phyloP scores from a whole-genome alignment of 2,888 invertebrate genomes.

The Mechanitis messenoides region DNA sequence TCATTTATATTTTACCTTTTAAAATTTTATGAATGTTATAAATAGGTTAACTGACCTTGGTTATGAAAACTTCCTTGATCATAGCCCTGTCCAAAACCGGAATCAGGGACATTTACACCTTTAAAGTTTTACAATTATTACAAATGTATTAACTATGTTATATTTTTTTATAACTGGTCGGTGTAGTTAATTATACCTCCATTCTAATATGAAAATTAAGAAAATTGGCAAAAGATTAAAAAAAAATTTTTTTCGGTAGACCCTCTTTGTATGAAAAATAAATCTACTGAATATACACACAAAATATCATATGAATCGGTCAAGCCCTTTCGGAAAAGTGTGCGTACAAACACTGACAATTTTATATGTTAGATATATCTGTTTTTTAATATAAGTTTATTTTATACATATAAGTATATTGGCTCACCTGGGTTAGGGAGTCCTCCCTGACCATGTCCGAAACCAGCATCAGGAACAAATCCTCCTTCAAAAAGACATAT shows the following conservation, averaged over 20 bases:
- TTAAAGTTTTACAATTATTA: constrained; percentile 4
- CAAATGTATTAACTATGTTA: too few relatives aligned
- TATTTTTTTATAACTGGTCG: too few relatives aligned
- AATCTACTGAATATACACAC: too few relatives aligned
- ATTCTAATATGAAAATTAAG: too few relatives aligned
- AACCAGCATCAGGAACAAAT: constrained; percentile 19
- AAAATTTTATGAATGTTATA: too few relatives aligned
- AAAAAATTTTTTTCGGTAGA: too few relatives aligned
- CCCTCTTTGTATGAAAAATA: too few relatives aligned
- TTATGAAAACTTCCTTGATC: constrained; percentile 11
- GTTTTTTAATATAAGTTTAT: background rate
- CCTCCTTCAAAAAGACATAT: background rate
- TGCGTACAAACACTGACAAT: too few relatives aligned
- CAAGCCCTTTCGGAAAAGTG: too few relatives aligned
- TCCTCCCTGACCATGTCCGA: constrained; percentile 13
- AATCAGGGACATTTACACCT: constrained; percentile 14
- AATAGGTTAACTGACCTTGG: constrained; percentile 2
- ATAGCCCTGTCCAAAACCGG: constrained; percentile 14
- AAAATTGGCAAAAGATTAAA: too few relatives aligned
- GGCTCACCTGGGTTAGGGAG: constrained; percentile 12
- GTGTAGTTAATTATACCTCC: background rate
- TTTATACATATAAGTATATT: background rate
- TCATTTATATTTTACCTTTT: too few relatives aligned
- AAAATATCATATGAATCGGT: too few relatives aligned
- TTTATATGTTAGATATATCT: background rate